A percentile compares a stretch with the other conserved stretches of the same genome.
These are phyloP conservation scores for Clarias fuscus DNA, from an alignment of 2,797 vertebrate species.

Conservation along the genomic window DNA sequence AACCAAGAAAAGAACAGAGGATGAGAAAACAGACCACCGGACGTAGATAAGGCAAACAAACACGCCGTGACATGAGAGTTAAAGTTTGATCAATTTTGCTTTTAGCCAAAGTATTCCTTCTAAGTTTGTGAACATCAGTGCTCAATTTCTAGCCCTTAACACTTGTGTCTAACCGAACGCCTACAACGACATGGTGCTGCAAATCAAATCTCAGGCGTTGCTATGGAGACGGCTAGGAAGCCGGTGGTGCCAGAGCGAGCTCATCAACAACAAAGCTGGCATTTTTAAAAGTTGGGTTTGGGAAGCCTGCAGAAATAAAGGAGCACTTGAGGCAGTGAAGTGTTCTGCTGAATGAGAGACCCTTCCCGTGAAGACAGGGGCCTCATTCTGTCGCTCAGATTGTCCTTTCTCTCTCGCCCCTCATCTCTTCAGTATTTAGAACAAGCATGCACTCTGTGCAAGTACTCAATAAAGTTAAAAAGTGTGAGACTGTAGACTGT, in stretches of 20 bases:
- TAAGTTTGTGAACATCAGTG: not conserved
- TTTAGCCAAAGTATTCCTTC: not conserved
- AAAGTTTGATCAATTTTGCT: not conserved
- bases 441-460: constrained; percentile 8
- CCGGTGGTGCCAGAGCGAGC: constrained; percentile 9
- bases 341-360: constrained; percentile 24
- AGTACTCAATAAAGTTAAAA: constrained; percentile 20
- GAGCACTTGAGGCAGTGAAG: constrained; percentile 27
- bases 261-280: constrained; percentile 38
- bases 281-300: constrained; percentile 27
- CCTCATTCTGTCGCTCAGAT: constrained; percentile 23
- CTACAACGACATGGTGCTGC: constrained; percentile 17
- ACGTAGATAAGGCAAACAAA: not conserved
- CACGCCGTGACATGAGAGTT: not conserved
- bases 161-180: not conserved
- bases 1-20: too few relatives aligned
- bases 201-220: constrained; percentile 27
- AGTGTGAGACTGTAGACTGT: not conserved
- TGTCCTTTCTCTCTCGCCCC: constrained; percentile 18
- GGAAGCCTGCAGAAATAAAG: constrained; percentile 28
- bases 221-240: constrained; percentile 44
- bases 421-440: constrained; percentile 2
- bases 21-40: too few relatives aligned
- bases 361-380: constrained; percentile 23
- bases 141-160: not conserved